Evolutionary conservation across 1,140 invertebrate genomes (phyloP).

Genomic region (Procambarus clarkii): DNA sequence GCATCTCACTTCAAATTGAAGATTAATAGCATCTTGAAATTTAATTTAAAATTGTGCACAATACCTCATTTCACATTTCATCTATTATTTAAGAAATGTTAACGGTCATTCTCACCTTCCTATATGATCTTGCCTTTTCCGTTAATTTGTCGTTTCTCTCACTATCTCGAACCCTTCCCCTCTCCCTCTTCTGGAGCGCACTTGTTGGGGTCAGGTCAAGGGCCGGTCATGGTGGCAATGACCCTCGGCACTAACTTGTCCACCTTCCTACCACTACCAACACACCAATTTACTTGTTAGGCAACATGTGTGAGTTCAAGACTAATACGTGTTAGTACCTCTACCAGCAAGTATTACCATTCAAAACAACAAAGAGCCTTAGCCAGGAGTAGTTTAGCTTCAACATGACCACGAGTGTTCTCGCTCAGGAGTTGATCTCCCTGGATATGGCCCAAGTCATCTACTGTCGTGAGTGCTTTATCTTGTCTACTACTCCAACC

Average conservation of each 20-base stretch:
- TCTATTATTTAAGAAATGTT: no score
- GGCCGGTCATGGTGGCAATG: not conserved
- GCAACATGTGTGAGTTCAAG: not conserved
- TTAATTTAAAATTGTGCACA: no score
- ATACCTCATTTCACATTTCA: no score
- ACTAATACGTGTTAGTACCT: not conserved
- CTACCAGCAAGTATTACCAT: not conserved
- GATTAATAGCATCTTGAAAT: no score
- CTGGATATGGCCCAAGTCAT: constrained; percentile 6
- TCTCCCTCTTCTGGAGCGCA: no score
- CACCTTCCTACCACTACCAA: not conserved
- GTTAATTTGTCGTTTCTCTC: no score
- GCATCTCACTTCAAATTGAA: no score
- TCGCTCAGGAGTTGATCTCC: not conserved
- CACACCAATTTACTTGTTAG: not conserved
- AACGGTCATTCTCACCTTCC: not conserved
- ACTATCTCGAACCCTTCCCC: not conserved
- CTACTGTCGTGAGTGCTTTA: not conserved
- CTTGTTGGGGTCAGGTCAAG: not conserved
- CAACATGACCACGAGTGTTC: not conserved
- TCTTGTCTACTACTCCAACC: not conserved
- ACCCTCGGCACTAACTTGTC: not conserved
- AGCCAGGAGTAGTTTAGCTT: not conserved
- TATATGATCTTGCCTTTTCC: not conserved
- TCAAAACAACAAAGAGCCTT: not conserved